Evolutionary conservation across 2,113 vertebrate species (phyloP).

Genomic region (Ameiurus melas): DNA sequence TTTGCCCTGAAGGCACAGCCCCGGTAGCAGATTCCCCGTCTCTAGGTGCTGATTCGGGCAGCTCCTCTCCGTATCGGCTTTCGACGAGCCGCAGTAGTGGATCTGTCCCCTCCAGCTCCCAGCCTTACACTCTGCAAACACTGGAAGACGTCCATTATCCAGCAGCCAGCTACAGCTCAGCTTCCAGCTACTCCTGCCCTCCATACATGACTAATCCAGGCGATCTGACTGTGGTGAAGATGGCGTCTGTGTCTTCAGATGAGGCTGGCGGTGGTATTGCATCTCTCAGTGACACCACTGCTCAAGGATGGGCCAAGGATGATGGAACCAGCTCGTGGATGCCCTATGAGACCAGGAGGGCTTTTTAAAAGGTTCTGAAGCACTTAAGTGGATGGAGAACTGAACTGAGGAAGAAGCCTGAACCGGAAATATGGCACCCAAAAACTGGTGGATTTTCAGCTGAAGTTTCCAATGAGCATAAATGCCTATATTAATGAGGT

Average conservation of each 20-base stretch:
- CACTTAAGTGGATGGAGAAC: conserved; percentile 19
- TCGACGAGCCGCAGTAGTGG: conserved; percentile 61
- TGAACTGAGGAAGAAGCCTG: conserved; percentile 25
- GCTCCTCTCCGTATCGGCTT: conserved; percentile 64
- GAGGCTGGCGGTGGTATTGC: conserved; percentile 60
- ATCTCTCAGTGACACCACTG: conserved; percentile 62
- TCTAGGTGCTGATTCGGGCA: conserved; percentile 66
- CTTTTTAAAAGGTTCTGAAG: conserved; percentile 63
- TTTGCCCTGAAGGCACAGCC: conserved; percentile 69
- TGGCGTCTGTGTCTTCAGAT: conserved; percentile 64
- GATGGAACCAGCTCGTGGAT: conserved; percentile 74
- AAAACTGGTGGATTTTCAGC: conserved; percentile 24
- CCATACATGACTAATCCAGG: conserved; percentile 70
- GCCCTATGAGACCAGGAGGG: conserved; percentile 73
- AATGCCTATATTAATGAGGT: conserved; percentile 8
- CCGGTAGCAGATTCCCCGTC: conserved; percentile 61
- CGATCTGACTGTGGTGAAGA: conserved; percentile 71
- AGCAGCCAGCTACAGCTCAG: conserved; percentile 63
- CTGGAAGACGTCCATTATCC: conserved; percentile 77
- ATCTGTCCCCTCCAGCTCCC: conserved; percentile 60
- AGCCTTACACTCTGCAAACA: conserved; percentile 74
- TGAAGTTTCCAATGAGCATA: conserved; percentile 27
- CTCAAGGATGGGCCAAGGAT: conserved; percentile 76
- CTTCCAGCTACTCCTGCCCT: conserved; percentile 70
- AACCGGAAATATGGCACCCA: conserved; percentile 5